A percentile compares a stretch with the other conserved stretches of the same genome.
These are phyloP conservation scores for Spea bombifrons DNA, from an alignment of 2,113 vertebrate genomes.

Conservation along the genomic window DNA sequence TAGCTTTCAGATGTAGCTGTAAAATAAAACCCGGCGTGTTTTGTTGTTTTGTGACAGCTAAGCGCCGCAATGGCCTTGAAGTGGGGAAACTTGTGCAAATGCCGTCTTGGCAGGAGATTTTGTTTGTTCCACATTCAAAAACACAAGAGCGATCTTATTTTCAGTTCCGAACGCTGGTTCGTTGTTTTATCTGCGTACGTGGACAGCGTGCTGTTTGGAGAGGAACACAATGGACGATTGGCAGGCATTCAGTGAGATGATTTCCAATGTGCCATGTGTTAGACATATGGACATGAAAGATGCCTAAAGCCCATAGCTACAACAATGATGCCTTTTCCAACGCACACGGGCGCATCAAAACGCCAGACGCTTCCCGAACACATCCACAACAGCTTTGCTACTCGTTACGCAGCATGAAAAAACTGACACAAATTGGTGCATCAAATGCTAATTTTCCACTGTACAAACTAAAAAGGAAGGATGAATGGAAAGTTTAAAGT, in stretches of 20 bases:
- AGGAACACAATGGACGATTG: conserved; percentile 11
- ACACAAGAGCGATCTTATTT: conserved; percentile 3
- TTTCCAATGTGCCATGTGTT: conserved; percentile 11
- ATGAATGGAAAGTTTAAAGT: too few species aligned
- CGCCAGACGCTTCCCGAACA: background rate
- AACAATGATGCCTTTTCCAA: conserved; percentile 13
- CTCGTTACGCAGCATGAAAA: background rate
- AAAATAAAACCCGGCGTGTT: too few species aligned
- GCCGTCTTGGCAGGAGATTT: background rate
- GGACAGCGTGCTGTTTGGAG: background rate
- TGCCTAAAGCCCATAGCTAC: conserved; percentile 16
- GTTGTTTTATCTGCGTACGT: conserved; percentile 17
- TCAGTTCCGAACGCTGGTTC: background rate
- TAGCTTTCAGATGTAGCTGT: too few species aligned
- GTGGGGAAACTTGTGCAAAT: too few species aligned
- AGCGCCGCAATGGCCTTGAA: too few species aligned
- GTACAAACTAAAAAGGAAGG: too few species aligned
- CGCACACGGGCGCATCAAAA: background rate
- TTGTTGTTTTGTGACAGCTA: too few species aligned
- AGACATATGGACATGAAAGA: conserved; percentile 23
- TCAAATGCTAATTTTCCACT: too few species aligned
- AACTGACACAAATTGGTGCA: too few species aligned
- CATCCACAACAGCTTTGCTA: background rate
- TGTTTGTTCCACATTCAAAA: conserved; percentile 1
- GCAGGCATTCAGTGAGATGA: conserved; percentile 7